Percentiles rank a stretch among this genome's conserved stretches.
Conservation (phyloP, 2,888 invertebrate genomes). For the Lepidochrysops patricia region DNA sequence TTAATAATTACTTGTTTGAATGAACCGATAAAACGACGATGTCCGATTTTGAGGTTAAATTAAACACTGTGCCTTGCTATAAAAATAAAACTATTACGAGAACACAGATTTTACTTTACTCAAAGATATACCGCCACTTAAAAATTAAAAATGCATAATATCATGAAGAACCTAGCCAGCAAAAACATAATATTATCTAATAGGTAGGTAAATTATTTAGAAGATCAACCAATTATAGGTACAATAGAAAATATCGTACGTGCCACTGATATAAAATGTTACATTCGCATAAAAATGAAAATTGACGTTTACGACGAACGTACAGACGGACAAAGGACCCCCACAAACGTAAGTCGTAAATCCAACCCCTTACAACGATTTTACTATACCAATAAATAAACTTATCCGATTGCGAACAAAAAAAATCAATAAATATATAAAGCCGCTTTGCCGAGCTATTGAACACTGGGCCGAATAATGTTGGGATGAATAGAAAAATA, state of each 20-base stretch:
- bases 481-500: not conserved
- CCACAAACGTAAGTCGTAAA: conserved; percentile 59
- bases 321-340: conserved; percentile 45
- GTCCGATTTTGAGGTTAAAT: no score
- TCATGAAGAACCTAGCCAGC: no score
- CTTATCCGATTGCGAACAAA: conserved; percentile 48
- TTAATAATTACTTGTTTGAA: no score
- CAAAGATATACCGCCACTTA: no score
- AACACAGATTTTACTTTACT: no score
- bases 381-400: conserved; percentile 67
- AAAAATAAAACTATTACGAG: no score
- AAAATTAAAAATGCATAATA: no score
- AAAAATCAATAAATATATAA: conserved; percentile 52
- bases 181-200: no score
- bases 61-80: no score
- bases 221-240: no score
- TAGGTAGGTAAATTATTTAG: no score
- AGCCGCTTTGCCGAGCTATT: conserved; percentile 42
- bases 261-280: not conserved
- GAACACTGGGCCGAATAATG: conserved; percentile 23
- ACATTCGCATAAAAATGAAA: conserved; percentile 21
- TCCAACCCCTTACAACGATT: conserved; percentile 52
- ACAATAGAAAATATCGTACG: not conserved
- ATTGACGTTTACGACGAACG: conserved; percentile 37
- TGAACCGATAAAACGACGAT: no score